phyloP scores from a whole-genome alignment of 1,140 invertebrate species.

The Drosophila kanapiae region DNA sequence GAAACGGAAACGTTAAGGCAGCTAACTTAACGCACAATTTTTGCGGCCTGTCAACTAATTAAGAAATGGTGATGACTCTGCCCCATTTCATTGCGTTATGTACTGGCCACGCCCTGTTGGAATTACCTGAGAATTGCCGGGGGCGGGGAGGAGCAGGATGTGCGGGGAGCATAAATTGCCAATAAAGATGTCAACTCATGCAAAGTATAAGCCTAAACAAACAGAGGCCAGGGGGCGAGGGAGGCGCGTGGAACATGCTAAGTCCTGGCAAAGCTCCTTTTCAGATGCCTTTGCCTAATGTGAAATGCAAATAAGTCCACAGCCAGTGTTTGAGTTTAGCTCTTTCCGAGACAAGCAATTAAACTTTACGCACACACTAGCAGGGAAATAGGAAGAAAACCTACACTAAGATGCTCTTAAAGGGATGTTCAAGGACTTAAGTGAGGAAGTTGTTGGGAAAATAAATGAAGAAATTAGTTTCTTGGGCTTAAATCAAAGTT shows the following conservation, averaged over 20 bases:
- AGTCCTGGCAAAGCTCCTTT: constrained; percentile 62
- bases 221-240: constrained; percentile 3
- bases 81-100: constrained; percentile 38
- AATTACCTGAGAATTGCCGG: constrained; percentile 54
- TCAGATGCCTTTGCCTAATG: constrained; percentile 60
- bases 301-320: constrained; percentile 62
- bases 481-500: background rate
- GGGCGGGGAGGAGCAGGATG: background rate
- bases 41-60: constrained; percentile 64
- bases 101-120: constrained; percentile 24
- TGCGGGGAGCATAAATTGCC: constrained; percentile 61
- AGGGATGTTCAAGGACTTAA: too few species aligned
- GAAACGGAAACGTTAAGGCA: background rate
- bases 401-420: constrained; percentile 25
- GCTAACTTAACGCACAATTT: constrained; percentile 36
- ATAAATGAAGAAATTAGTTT: background rate
- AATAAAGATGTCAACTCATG: constrained; percentile 77
- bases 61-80: constrained; percentile 63
- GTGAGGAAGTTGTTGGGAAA: background rate
- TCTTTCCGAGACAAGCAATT: constrained; percentile 59
- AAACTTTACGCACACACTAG: constrained; percentile 30
- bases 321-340: constrained; percentile 21
- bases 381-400: background rate
- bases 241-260: constrained; percentile 27
- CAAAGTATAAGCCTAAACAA: constrained; percentile 58